Conservation (phyloP, 1,140 invertebrate species). For the Tyrophagus putrescentiae region DNA sequence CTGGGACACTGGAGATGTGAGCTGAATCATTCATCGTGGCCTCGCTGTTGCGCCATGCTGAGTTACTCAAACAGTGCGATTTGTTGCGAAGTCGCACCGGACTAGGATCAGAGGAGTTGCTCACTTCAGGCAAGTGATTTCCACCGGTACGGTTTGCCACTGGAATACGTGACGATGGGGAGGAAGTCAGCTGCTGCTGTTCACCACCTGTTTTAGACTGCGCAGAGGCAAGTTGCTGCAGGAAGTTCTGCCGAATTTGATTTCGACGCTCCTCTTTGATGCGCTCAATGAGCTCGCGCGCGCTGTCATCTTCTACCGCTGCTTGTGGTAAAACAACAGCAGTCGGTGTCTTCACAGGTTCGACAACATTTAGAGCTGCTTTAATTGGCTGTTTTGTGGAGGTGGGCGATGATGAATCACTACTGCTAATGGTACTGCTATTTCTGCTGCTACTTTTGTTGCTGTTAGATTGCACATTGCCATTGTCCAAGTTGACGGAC, state of each 20-base stretch:
- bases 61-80: not conserved
- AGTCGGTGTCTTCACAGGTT: not conserved
- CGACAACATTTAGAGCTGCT: not conserved
- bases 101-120: constrained; percentile 1
- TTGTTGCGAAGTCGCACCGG: not conserved
- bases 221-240: not conserved
- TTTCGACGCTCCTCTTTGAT: constrained; percentile 4
- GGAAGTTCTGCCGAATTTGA: constrained; percentile 5
- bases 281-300: not conserved
- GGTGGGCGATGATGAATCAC: not conserved
- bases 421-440: too few relatives aligned
- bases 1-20: not conserved
- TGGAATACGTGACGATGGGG: constrained; percentile 3
- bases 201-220: not conserved
- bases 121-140: not conserved
- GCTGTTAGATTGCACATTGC: not conserved
- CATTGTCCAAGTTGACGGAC: not conserved
- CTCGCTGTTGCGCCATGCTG: constrained; percentile 3
- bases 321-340: not conserved
- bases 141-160: not conserved
- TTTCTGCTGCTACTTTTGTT: too few relatives aligned
- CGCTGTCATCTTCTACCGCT: not conserved
- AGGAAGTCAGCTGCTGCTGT: not conserved
- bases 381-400: not conserved
- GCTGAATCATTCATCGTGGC: not conserved